Base-by-base conservation (phyloP, 2,888 invertebrate genomes). In the Cosmia trapezina region DNA sequence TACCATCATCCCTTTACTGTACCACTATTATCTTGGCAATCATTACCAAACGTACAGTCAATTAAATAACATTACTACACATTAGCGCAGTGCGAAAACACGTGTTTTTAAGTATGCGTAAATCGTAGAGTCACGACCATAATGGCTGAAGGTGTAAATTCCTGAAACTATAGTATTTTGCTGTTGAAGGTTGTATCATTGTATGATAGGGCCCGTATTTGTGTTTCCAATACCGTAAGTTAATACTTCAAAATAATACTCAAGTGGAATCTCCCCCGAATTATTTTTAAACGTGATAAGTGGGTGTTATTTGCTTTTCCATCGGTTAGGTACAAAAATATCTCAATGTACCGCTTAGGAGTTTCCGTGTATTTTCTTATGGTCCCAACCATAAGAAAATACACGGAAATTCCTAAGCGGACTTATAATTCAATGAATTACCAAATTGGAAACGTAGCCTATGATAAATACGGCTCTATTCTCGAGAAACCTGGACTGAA, bases 271-370 rank as follows among this genome's bases (percentile, higher is more conserved):
- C 14, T 63, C 51, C 77, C 77, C 67, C 19, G 17, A 61, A 19
- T 56, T 80, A 80, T 77, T 82, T 81, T 54, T 77, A 82, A 65
- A 68, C 33, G 22, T 67, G 78, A 2, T 76, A 79, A 75, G 59
- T 78, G 64, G 14, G 7, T 45, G 49, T 22, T 80, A 63, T 53
- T 62, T 62, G 41, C 19, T 43, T 49, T 63, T 37, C 22, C 41
- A 66, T 62, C 14, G 19, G 41, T 54, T 60, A 33, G 19, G 17
- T 64, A 28, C 19, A 61, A 41, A 73, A 60, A 76, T 65, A 80
- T 64, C n/a, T 41, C 22, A 54, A 51, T 43, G 19, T 19, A 41
- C 17, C 51, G 47, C n/a, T n/a, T n/a, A n/a, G n/a, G n/a, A n/a
- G n/a, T n/a, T n/a, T n/a, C n/a, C n/a, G n/a, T n/a, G n/a, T n/a